Evolutionary conservation across 2,888 invertebrate genomes (phyloP).

Genomic region (Timandra comae): DNA sequence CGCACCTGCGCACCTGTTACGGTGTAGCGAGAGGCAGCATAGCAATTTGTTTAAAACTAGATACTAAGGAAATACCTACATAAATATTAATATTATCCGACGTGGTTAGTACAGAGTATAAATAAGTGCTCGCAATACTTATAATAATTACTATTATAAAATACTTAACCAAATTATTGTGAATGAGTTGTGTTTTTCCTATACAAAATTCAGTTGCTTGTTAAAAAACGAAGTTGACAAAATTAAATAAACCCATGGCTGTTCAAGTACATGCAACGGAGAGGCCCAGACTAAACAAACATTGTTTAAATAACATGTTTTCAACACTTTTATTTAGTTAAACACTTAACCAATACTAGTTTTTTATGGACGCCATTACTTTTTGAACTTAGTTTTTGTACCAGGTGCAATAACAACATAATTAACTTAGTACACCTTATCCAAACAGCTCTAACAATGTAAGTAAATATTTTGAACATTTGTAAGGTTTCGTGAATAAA

Average conservation of each 20-base stretch:
- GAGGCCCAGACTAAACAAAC: conserved; percentile 37
- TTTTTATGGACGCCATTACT: conserved; percentile 3
- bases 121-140: too few relatives aligned
- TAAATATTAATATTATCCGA: conserved; percentile 8
- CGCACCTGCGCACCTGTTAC: conserved; percentile 40
- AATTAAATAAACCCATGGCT: conserved; percentile 11
- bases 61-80: conserved; percentile 18
- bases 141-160: too few relatives aligned
- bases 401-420: conserved; percentile 16
- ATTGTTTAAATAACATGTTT: conserved; percentile 33
- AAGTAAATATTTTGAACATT: too few relatives aligned
- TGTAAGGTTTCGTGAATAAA: too few relatives aligned
- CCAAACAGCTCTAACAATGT: too few relatives aligned
- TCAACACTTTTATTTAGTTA: conserved; percentile 26
- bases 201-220: not conserved
- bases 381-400: conserved; percentile 16
- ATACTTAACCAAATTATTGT: too few relatives aligned
- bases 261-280: conserved; percentile 24
- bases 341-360: conserved; percentile 18
- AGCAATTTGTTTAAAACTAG: conserved; percentile 40
- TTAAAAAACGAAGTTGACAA: conserved; percentile 11
- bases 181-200: too few relatives aligned
- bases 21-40: conserved; percentile 20
- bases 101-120: too few relatives aligned
- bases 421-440: conserved; percentile 4